phyloP scores from a whole-genome alignment of 2,888 invertebrate species.

The Villa cingulata region DNA sequence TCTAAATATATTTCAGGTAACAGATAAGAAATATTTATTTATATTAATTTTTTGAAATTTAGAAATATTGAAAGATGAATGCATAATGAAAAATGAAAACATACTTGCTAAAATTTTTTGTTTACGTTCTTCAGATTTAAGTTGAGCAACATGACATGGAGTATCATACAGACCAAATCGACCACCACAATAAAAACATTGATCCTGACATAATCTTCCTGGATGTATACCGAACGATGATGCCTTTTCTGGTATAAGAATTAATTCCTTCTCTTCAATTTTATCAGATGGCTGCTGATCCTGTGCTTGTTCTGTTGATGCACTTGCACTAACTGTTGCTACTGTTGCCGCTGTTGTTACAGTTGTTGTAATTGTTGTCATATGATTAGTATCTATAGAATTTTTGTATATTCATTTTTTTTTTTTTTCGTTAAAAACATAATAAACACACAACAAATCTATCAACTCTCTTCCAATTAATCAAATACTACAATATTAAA shows the following conservation, averaged over 20 bases:
- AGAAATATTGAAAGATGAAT: not conserved
- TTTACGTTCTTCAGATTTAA: conserved; percentile 68
- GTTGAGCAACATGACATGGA: conserved; percentile 75
- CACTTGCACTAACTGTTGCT: not conserved
- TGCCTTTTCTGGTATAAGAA: conserved; percentile 78
- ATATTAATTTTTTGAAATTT: too few species aligned
- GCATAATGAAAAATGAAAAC: conserved; percentile 21
- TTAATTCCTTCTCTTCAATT: conserved; percentile 35
- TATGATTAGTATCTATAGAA: not conserved
- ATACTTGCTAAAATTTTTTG: conserved; percentile 63
- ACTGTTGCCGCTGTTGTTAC: not conserved
- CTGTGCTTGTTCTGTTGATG: not conserved
- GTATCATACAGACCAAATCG: conserved; percentile 78
- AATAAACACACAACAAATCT: too few species aligned
- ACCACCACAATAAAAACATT: conserved; percentile 76
- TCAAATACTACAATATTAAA: too few species aligned
- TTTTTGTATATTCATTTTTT: not conserved
- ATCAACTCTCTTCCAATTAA: too few species aligned
- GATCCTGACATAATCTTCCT: conserved; percentile 65
- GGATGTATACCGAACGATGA: conserved; percentile 80
- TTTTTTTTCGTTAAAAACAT: too few species aligned
- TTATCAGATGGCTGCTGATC: conserved; percentile 17
- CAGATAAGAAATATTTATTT: too few species aligned
- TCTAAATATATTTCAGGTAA: conserved; percentile 37
- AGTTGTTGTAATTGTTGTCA: not conserved